A percentile compares a stretch with the other conserved stretches of the same genome.
phyloP scores from a whole-genome alignment of 2,888 invertebrate genomes.

The Megalurothrips usitatus region DNA sequence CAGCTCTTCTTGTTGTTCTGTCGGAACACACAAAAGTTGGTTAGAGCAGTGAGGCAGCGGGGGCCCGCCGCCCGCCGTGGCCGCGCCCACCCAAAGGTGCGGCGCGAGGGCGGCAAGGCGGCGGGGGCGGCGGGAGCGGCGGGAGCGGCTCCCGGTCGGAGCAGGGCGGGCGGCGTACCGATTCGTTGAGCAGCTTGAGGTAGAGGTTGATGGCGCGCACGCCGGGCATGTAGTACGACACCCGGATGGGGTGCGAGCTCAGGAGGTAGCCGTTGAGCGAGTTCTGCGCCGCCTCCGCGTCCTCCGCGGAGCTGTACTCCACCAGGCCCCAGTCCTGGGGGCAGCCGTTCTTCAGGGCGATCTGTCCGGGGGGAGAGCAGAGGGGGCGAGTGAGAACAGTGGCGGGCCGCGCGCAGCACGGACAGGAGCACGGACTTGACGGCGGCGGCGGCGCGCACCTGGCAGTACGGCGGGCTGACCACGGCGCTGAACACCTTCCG shows the following conservation, averaged over 20 bases:
- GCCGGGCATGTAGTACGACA: constrained; percentile 52
- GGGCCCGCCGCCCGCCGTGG: neutral
- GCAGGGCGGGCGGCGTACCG: constrained; percentile 40
- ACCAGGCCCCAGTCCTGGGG: constrained; percentile 53
- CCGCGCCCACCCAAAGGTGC: too few relatives aligned
- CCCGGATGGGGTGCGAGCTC: constrained; percentile 46
- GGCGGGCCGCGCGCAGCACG: too few relatives aligned
- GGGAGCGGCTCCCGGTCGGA: too few relatives aligned
- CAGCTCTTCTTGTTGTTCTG: constrained; percentile 42
- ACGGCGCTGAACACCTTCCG: constrained; percentile 49
- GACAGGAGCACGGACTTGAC: too few relatives aligned
- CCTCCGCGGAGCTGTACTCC: constrained; percentile 47
- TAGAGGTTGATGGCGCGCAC: constrained; percentile 52
- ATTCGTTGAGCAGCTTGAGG: constrained; percentile 48
- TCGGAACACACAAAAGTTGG: neutral
- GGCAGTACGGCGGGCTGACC: constrained; percentile 52
- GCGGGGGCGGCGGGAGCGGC: too few relatives aligned
- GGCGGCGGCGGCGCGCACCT: constrained; percentile 43
- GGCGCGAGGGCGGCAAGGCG: too few relatives aligned
- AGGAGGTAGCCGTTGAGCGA: constrained; percentile 45
- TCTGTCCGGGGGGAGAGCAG: constrained; percentile 42
- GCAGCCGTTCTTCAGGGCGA: constrained; percentile 50
- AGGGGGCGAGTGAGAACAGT: neutral
- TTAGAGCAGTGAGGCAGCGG: neutral
- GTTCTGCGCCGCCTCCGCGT: constrained; percentile 46